A percentile compares a stretch with the other conserved stretches of the same genome.
Evolutionary conservation across 2,113 vertebrate genomes (phyloP).

Genomic region (Aegotheles bennettii): DNA sequence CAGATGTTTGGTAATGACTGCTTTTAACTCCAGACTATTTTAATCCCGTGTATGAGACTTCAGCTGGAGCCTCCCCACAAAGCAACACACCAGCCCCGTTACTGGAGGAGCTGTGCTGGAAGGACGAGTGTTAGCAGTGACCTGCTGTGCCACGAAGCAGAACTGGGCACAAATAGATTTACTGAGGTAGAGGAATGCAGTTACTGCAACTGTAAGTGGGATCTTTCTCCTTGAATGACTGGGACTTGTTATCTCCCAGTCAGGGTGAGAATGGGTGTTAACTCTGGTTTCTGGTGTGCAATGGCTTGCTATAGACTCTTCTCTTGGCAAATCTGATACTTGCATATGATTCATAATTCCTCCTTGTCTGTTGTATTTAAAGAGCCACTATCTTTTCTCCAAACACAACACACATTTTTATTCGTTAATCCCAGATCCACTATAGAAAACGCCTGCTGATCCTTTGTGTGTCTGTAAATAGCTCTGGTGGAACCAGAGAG

Average conservation of each 20-base stretch:
- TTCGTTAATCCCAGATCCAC: not conserved
- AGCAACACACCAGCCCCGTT: not conserved
- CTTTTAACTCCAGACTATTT: constrained; percentile 28
- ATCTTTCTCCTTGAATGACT: not conserved
- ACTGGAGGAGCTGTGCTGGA: not conserved
- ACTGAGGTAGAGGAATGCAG: not conserved
- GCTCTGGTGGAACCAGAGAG: not conserved
- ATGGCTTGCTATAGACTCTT: not conserved
- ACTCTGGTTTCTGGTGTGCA: not conserved
- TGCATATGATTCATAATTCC: not conserved
- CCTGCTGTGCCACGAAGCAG: not conserved
- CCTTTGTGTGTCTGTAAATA: not conserved
- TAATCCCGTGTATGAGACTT: not conserved
- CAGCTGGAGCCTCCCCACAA: constrained; percentile 18
- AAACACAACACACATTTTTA: not conserved
- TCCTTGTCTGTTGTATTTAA: not conserved
- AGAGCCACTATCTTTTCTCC: not conserved
- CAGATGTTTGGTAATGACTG: constrained; percentile 56
- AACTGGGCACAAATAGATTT: not conserved
- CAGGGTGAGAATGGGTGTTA: not conserved
- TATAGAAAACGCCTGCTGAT: not conserved
- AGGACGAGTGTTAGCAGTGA: not conserved
- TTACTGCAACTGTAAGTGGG: not conserved
- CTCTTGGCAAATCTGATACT: not conserved
- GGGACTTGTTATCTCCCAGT: not conserved